Conservation (phyloP, 1,140 invertebrate genomes). For the Nebria ingens region DNA sequence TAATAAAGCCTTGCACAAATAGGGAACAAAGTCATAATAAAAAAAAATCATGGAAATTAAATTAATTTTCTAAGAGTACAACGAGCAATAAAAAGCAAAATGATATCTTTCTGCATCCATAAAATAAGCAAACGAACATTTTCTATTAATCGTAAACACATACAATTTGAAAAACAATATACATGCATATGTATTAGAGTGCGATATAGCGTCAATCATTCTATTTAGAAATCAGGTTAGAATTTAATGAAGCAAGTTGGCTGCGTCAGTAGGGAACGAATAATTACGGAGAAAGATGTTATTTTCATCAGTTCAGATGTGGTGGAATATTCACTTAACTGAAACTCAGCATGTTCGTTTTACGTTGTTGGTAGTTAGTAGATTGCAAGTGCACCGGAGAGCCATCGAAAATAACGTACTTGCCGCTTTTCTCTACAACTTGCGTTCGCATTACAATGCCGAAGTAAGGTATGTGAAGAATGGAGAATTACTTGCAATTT, state of each 20-base stretch:
- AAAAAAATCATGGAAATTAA: neutral
- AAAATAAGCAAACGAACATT: too few relatives aligned
- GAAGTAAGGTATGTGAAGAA: neutral
- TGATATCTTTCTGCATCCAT: too few relatives aligned
- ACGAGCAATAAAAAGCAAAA: neutral
- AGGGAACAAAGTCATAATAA: neutral
- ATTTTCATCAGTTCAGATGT: neutral
- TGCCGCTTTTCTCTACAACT: neutral
- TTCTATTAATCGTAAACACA: too few relatives aligned
- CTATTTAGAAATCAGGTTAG: too few relatives aligned
- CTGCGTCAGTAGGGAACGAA: neutral
- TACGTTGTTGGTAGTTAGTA: neutral
- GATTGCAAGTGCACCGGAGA: neutral
- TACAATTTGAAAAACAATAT: too few relatives aligned
- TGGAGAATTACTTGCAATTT: neutral
- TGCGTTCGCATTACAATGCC: neutral
- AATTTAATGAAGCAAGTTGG: neutral
- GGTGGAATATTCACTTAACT: too few relatives aligned
- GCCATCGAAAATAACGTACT: constrained; percentile 4
- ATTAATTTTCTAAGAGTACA: neutral
- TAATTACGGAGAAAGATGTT: neutral
- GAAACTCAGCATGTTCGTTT: too few relatives aligned
- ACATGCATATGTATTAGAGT: too few relatives aligned
- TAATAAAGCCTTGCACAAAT: neutral
- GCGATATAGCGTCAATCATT: too few relatives aligned